phyloP scores from a whole-genome alignment of 2,113 vertebrate species.

The Grantiella picta region DNA sequence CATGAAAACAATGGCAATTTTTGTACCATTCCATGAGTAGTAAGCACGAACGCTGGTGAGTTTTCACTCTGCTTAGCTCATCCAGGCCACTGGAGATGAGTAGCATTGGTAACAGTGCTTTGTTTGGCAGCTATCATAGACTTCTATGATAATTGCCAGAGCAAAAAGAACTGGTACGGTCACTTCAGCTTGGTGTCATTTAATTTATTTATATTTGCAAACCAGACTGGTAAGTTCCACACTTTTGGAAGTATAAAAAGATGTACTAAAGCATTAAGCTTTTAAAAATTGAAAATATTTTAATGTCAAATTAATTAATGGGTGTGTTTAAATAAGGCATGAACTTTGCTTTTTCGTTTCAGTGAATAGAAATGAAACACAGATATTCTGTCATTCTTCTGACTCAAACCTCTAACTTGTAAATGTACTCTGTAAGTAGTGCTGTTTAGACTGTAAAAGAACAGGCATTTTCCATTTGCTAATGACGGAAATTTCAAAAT shows the following conservation, averaged over 20 bases:
- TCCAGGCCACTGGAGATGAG: background rate
- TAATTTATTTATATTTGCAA: background rate
- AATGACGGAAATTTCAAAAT: background rate
- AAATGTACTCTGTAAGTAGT: background rate
- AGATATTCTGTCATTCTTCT: background rate
- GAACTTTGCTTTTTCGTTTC: background rate
- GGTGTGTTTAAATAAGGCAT: background rate
- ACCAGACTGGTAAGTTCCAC: background rate
- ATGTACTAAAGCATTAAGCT: background rate
- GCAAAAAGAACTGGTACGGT: background rate
- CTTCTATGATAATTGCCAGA: background rate
- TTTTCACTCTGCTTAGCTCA: background rate
- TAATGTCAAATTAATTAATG: background rate
- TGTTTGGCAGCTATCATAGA: background rate
- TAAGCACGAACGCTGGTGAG: background rate
- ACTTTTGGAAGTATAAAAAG: background rate
- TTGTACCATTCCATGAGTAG: background rate
- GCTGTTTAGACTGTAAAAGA: background rate
- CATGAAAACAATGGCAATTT: background rate
- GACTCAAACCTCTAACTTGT: background rate
- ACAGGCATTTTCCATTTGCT: background rate
- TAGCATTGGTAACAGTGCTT: background rate
- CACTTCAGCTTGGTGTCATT: background rate
- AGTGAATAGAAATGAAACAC: background rate
- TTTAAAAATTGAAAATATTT: background rate